Evolutionary conservation across 2,888 invertebrate species (phyloP), one percentile per base, ranked within the genome.

Genomic region (Melanargia galathea): DNA sequence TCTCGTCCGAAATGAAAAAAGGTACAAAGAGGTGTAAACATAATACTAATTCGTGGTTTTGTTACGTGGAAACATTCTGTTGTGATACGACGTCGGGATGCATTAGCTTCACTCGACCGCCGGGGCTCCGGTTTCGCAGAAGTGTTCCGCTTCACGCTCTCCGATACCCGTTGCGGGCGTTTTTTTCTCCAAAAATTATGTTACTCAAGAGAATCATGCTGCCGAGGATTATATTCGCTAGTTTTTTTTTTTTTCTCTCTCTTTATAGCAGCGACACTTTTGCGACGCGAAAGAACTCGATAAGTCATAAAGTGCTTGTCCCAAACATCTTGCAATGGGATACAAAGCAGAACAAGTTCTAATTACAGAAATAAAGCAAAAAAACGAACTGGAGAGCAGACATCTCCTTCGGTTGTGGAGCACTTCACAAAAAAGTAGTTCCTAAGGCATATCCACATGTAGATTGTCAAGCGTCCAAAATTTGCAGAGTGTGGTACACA

Each of bases 1-100:
- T 78, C 73, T 71, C 66, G 71, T 82, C 64, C 79, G 73, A 75
- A 75, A 80, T 81, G 79, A 46, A 83, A 79, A 83, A 79, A 81
- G 82, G 82, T 82, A 79, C 73, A 83, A 84, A 72, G 80, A 80
- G 79, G 81, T 78, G 86, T 80, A 82, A 88, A 88, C 85, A 85
- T 84, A 86, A 88, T 84, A 86, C 84, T 86, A 90, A 88, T 88
- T 89, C 81, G 79, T 86, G 79, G 84, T 83, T 83, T 83, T 80
- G 79, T 79, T 82, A 82, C 82, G 81, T 81, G 80, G 81, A 81
- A 87, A 86, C 79, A 79, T 76, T 86, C 80, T 89, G 84, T 90
- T 90, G 84, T 91, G 90, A 89, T 89, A 85, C 73, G 74, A 67
- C 80, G 90, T 90, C 90, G 71, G 65, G 71, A 66, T 75, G 75